phyloP scores from a whole-genome alignment of 2,113 vertebrate species.

The Fregetta grallaria region DNA sequence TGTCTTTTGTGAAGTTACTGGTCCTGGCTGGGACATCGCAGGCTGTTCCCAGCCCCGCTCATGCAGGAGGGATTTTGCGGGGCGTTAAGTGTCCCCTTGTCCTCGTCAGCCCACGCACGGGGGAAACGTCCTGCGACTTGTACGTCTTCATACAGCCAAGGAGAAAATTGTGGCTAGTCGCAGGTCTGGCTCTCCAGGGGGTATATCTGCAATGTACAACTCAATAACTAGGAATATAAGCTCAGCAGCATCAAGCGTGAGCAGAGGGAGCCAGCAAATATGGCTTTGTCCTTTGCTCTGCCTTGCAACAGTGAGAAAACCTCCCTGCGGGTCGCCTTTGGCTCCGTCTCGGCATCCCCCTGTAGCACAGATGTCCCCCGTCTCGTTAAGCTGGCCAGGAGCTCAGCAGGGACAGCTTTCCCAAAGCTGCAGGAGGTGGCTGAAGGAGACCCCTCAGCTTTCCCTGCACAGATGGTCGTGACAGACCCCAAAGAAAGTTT shows the following conservation, averaged over 20 bases:
- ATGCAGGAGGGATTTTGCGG: background rate
- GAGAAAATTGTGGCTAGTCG: background rate
- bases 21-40: background rate
- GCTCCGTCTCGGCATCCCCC: background rate
- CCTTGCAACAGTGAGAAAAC: background rate
- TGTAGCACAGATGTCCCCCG: fast-evolving
- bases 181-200: background rate
- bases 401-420: background rate
- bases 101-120: fast-evolving
- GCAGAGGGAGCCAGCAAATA: background rate
- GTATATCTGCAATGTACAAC: background rate
- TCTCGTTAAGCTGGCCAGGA: background rate
- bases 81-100: background rate
- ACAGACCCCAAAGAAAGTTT: background rate
- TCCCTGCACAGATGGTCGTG: fast-evolving
- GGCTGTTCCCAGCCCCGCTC: background rate
- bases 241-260: background rate
- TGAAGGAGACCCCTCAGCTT: background rate
- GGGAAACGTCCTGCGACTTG: too few species aligned
- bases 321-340: background rate
- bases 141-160: background rate
- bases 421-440: background rate
- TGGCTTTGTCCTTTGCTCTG: background rate
- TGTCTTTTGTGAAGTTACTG: background rate
- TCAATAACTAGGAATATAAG: background rate